Percentiles rank a stretch among this genome's conserved stretches.
Conservation (phyloP, 2,113 vertebrate species). For the Sapayoa aenigma region DNA sequence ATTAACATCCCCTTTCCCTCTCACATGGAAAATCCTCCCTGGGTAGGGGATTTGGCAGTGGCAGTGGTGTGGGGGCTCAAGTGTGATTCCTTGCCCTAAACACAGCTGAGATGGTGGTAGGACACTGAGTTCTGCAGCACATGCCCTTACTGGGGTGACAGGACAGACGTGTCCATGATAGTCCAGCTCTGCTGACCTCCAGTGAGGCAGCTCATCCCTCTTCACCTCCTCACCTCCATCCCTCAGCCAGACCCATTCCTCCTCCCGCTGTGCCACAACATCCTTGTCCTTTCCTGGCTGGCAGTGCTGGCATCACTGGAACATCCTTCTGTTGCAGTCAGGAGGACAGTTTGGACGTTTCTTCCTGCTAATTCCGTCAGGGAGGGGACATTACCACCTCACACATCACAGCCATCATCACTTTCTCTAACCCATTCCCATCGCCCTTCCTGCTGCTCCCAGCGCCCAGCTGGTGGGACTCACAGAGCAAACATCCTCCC, state of each 20-base stretch:
- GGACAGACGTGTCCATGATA: rapidly evolving
- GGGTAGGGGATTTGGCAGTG: neutral
- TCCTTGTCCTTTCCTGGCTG: neutral
- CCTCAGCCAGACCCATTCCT: neutral
- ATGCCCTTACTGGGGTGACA: neutral
- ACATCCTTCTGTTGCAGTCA: neutral
- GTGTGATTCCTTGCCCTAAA: neutral
- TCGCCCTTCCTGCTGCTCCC: neutral
- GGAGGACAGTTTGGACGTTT: neutral
- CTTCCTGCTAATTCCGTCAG: neutral
- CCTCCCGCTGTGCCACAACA: neutral
- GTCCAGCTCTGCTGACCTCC: neutral
- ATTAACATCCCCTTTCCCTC: neutral
- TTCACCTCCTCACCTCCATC: neutral
- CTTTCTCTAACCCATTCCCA: neutral
- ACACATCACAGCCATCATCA: neutral
- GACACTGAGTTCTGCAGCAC: neutral
- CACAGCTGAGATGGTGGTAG: neutral
- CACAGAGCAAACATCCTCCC: slow-evolving; percentile 49
- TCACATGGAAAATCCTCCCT: neutral
- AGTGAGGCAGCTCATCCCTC: neutral
- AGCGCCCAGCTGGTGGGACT: slow-evolving; percentile 36
- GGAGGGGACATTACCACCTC: rapidly evolving
- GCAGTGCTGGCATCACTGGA: neutral
- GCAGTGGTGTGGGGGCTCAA: rapidly evolving